Conservation (phyloP, 2,888 invertebrate species). For the Coremacera marginata region DNA sequence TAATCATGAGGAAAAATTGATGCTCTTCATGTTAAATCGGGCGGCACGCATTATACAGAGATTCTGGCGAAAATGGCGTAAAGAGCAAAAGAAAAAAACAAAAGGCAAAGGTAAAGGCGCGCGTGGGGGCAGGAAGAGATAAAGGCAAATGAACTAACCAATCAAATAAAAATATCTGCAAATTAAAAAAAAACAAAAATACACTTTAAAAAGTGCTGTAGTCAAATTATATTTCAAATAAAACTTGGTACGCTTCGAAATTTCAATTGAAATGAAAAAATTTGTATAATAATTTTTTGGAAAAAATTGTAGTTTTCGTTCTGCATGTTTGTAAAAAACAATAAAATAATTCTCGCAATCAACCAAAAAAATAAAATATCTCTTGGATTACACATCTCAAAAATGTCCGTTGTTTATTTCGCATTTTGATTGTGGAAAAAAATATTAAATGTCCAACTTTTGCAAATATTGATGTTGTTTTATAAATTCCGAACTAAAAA, state of each 20-base stretch:
- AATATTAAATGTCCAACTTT: conserved; percentile 45
- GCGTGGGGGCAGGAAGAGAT: conserved; percentile 41
- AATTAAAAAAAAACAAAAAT: neutral
- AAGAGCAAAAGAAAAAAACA: conserved; percentile 54
- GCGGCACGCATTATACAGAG: conserved; percentile 62
- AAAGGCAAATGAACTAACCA: conserved; percentile 7
- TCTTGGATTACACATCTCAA: conserved; percentile 46
- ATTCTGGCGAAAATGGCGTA: conserved; percentile 58
- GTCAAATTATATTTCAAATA: neutral
- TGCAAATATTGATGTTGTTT: conserved; percentile 42
- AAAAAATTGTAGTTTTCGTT: conserved; percentile 47
- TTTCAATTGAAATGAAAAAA: conserved; percentile 41
- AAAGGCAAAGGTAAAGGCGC: conserved; percentile 46
- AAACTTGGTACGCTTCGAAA: conserved; percentile 41
- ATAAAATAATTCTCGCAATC: conserved; percentile 49
- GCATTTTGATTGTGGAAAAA: conserved; percentile 46
- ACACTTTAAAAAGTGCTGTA: conserved; percentile 1
- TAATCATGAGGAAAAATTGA: conserved; percentile 59
- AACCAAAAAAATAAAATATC: conserved; percentile 49
- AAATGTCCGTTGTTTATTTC: conserved; percentile 49
- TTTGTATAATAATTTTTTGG: conserved; percentile 32
- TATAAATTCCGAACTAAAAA: conserved; percentile 42
- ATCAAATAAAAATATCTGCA: neutral
- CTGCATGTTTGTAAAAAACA: conserved; percentile 50
- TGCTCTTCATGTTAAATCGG: conserved; percentile 62